These are phyloP conservation scores for Todiramphus saurophagus DNA, from an alignment of 2,113 vertebrate genomes.

Conservation along the genomic window DNA sequence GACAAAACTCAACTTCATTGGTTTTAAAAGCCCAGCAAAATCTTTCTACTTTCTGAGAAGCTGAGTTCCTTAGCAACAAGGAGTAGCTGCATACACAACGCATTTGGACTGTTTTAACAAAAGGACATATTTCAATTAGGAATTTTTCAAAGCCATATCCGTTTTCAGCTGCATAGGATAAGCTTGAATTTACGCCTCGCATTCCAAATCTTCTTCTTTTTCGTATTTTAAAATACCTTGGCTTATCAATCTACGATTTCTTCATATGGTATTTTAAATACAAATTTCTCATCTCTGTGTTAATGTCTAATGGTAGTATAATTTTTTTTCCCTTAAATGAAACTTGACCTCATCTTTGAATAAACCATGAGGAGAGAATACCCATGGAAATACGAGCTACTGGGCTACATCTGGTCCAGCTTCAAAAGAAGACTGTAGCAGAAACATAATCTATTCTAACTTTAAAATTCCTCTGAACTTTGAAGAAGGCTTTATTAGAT, in stretches of 20 bases:
- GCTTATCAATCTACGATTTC: not conserved
- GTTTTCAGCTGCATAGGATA: not conserved
- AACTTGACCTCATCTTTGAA: not conserved
- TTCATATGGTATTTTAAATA: not conserved
- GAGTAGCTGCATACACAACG: not conserved
- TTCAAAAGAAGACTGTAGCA: not conserved
- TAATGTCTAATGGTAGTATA: not conserved
- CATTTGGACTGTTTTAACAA: not conserved
- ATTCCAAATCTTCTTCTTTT: not conserved
- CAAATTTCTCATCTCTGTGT: not conserved
- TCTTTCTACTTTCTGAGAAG: not conserved
- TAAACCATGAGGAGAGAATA: not conserved
- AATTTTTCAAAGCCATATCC: not conserved
- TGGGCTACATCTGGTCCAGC: not conserved
- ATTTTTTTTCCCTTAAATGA: not conserved
- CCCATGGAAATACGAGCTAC: not conserved
- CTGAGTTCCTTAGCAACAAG: slow-evolving; percentile 16
- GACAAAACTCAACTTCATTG: not conserved
- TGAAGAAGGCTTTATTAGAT: not conserved
- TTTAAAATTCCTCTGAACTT: not conserved
- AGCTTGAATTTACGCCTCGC: not conserved
- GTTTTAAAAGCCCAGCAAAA: not conserved
- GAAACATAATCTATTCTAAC: not conserved
- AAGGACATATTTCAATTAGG: not conserved
- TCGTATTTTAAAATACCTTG: not conserved